Evolutionary conservation across 35 echinoderm and acorn worm genomes (phyloP).

Genomic region (Amphiura filiformis): DNA sequence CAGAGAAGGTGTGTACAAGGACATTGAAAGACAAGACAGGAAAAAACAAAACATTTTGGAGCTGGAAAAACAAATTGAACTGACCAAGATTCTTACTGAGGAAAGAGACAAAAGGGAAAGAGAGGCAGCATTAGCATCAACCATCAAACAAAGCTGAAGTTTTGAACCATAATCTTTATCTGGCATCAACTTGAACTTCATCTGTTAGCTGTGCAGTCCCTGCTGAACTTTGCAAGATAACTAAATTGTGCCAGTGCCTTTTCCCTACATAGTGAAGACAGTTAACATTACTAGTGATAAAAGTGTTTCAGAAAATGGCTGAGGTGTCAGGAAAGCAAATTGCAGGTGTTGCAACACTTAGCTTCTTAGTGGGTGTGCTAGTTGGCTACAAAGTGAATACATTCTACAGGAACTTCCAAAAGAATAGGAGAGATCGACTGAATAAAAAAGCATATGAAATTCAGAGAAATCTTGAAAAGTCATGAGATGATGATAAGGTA

Average conservation of each 20-base stretch:
- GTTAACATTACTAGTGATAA: too few relatives aligned
- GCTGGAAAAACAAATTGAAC: slow-evolving; percentile 53
- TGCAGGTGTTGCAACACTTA: neutral
- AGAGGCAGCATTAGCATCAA: neutral
- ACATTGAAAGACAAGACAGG: slow-evolving; percentile 80
- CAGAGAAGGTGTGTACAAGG: slow-evolving; percentile 70
- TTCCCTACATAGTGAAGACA: too few relatives aligned
- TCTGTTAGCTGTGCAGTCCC: too few relatives aligned
- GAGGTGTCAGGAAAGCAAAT: neutral
- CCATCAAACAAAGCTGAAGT: too few relatives aligned
- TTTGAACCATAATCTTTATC: too few relatives aligned
- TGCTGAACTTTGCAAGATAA: too few relatives aligned
- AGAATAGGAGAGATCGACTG: neutral
- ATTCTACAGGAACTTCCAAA: neutral
- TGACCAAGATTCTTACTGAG: slow-evolving; percentile 61
- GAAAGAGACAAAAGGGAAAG: slow-evolving; percentile 44
- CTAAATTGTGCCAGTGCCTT: too few relatives aligned
- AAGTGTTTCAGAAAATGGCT: neutral
- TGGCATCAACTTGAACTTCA: too few relatives aligned
- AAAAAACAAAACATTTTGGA: slow-evolving; percentile 64
- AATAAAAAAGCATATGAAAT: neutral
- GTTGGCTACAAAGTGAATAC: neutral
- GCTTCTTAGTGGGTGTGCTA: neutral
- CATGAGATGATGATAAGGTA: too few relatives aligned
- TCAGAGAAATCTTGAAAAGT: neutral